Evolutionary conservation across 1,140 invertebrate genomes (phyloP), one percentile per base, ranked within the genome.

Genomic region (Hycleus cichorii): DNA sequence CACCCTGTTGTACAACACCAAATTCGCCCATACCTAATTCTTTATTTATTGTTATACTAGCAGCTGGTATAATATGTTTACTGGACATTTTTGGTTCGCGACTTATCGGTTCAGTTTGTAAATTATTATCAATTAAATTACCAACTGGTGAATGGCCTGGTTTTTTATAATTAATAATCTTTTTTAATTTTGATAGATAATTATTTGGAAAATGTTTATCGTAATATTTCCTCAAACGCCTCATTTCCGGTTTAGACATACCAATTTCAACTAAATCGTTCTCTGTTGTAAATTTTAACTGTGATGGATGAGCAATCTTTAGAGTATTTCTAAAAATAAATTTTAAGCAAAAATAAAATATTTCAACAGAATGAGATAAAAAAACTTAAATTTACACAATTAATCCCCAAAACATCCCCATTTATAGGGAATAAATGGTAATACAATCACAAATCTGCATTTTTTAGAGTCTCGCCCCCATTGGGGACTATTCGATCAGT

Each of bases 21-120:
- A 99, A 98, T 72, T 99, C 95, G 9, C 97, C 96, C 62, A 87
- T 89, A 24, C 95, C 95, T 10, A 98, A 75, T 72, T 95, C 91
- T 75, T 97, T 97, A 72, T 95, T 94, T 3, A 97, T 87, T 39
- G 89, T 87, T 65, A 99, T 95, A 47, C 88, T 87, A 67, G 97
- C 93, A 3, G 90, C 84, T 24, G 93, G 89, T 70, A 99, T 99
- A 62, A 98, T 95, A 72, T 98, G 95, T 75, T 94, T 95, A 67
- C 88, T 89, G 47, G 91, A 89, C 46, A 89, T 86, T 68, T 84
- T 79, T 24, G 74, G 62, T 8, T 7, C 67, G 61, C 40, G 69
- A 40, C 54, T 63, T 62, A 40, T 70, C 66, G 49, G 47, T 63
- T 47, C 62, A 49, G 60, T 64, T 8, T 66, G 53, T 43, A 67